Conservation (phyloP, 2,113 vertebrate species). For the Clarias gariepinus region DNA sequence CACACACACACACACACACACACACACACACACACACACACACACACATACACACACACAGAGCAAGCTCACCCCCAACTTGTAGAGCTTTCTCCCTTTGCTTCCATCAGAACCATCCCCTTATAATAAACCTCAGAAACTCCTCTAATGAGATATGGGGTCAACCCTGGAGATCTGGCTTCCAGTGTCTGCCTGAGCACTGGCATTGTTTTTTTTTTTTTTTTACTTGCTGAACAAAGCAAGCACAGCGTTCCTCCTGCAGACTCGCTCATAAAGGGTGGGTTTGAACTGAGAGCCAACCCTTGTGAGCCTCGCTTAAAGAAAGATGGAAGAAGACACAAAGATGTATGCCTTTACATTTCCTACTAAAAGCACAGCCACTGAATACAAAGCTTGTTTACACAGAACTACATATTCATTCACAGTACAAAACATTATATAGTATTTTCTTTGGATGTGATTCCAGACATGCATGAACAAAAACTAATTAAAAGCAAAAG, state of each 20-base stretch:
- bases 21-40: constrained; percentile 47
- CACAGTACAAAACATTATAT: background rate
- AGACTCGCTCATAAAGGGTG: constrained; percentile 28
- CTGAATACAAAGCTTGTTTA: background rate
- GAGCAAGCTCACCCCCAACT: constrained; percentile 8
- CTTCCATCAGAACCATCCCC: constrained; percentile 41
- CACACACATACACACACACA: constrained; percentile 35
- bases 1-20: constrained; percentile 52
- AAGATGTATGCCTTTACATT: constrained; percentile 15
- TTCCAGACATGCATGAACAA: background rate
- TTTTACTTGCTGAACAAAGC: constrained; percentile 43
- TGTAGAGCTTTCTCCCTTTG: constrained; percentile 34
- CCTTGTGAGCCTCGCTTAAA: constrained; percentile 13
- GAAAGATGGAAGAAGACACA: constrained; percentile 4
- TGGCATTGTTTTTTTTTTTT: constrained; percentile 33
- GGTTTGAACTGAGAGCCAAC: constrained; percentile 18
- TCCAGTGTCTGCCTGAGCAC: constrained; percentile 40
- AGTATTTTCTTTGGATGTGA: background rate
- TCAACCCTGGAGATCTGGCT: constrained; percentile 45
- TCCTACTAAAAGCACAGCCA: background rate
- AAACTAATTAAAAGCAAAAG: background rate
- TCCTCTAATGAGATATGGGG: constrained; percentile 52
- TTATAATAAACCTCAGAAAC: constrained; percentile 56
- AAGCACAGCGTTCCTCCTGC: constrained; percentile 30
- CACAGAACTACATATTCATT: background rate